Conservation (phyloP, 2,113 vertebrate genomes). For the Vulpes vulpes region DNA sequence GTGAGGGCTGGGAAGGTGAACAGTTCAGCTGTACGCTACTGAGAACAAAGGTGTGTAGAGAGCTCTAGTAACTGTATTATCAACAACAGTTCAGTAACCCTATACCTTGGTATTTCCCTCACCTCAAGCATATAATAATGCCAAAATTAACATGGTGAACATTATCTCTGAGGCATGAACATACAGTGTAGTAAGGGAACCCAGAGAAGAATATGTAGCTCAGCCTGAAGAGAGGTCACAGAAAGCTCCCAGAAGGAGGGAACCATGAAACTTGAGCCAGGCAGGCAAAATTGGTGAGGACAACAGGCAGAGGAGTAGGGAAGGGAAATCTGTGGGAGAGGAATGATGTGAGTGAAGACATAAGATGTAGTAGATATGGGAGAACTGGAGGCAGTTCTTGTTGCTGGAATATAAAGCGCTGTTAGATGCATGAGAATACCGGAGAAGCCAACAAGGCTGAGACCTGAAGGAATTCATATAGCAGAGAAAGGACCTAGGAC, state of each 20-base stretch:
- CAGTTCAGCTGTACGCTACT: background rate
- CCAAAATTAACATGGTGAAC: background rate
- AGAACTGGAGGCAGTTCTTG: background rate
- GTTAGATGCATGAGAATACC: background rate
- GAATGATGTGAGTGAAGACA: background rate
- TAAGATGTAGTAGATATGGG: rapidly evolving
- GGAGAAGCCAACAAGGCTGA: background rate
- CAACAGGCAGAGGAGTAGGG: background rate
- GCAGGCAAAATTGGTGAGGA: background rate
- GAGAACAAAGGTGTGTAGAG: background rate
- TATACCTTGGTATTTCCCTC: background rate
- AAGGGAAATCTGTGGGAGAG: background rate
- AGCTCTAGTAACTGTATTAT: background rate
- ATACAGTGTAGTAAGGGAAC: background rate
- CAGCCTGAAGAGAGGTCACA: background rate
- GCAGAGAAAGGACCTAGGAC: background rate
- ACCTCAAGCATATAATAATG: background rate
- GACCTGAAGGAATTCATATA: background rate
- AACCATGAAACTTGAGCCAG: background rate
- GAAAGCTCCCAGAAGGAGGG: background rate
- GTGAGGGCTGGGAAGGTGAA: background rate
- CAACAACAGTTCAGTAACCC: background rate
- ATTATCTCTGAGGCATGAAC: background rate
- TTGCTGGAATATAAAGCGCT: background rate
- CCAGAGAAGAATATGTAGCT: background rate